A percentile compares a stretch with the other conserved stretches of the same genome.
Evolutionary conservation across 2,113 vertebrate genomes (phyloP).

Genomic region (Thymallus thymallus): DNA sequence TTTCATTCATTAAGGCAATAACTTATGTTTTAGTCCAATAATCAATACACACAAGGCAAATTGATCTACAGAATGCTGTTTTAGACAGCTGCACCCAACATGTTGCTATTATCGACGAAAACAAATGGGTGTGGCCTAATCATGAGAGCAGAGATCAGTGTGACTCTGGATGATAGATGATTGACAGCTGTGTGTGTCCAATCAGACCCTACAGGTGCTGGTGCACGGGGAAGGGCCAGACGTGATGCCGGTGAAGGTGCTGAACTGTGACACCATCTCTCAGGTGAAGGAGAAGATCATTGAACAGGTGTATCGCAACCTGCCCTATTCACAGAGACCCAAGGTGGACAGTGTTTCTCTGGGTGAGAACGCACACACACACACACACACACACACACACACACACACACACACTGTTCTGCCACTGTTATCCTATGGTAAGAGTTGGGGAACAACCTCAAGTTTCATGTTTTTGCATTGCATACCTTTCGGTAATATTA

Average conservation of each 20-base stretch:
- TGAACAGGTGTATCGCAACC: conserved; percentile 91
- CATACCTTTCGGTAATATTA: background rate
- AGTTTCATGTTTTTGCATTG: too few species aligned
- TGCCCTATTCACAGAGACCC: conserved; percentile 90
- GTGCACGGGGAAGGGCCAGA: conserved; percentile 89
- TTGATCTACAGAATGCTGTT: too few species aligned
- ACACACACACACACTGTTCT: background rate
- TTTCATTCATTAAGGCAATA: too few species aligned
- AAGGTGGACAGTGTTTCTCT: conserved; percentile 88
- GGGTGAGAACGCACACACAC: conserved; percentile 70
- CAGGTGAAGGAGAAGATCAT: conserved; percentile 99
- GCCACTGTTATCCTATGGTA: background rate
- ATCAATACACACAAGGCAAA: too few species aligned
- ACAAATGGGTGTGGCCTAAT: too few species aligned
- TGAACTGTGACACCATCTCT: conserved; percentile 95
- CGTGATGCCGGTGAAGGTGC: conserved; percentile 87
- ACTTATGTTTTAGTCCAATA: too few species aligned
- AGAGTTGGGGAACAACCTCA: too few species aligned
- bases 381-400: background rate
- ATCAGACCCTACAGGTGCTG: conserved; percentile 88
- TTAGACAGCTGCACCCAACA: too few species aligned
- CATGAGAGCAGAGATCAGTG: background rate
- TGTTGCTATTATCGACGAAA: too few species aligned
- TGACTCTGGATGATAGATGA: background rate
- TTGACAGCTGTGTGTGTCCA: conserved; percentile 25